Base-by-base conservation (phyloP, 2,888 invertebrate species). In the Scaptomyza reducta region DNA sequence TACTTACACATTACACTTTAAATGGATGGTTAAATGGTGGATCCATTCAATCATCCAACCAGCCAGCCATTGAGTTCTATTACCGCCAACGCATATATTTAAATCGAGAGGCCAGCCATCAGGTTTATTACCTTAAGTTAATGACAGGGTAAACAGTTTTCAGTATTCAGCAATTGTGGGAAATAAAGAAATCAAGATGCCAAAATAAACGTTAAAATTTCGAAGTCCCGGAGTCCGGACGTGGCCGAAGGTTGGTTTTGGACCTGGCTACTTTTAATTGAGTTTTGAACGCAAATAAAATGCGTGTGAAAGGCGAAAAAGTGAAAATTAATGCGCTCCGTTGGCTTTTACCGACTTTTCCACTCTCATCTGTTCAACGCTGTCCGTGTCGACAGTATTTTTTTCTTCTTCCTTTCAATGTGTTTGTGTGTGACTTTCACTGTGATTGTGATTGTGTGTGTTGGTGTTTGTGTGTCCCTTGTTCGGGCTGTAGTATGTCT, bases 271-370 rank as follows among this genome's bases (percentile, higher is more conserved):
- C 72, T 85, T 85, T 82, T 85, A 82, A 82, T 82, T 85, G 81
- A 75, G 79, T 82, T 82, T 82, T 77, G 66, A 84, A 62, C 65
- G 66, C 74, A 71, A 77, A 77, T 77, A 60, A 77, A 77, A 75
- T 71, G 78, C 78, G 80, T 76, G 80, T 62, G 81, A 79, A 70
- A 66, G 76, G 72, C 65, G 61, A 77, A 59, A 79, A 80, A 77
- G 77, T 67, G 71, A 65, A 76, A 86, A 85, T 82, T 70, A 83
- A 78, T 85, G 78, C 76, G 78, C 69, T 79, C 55, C 45, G 79
- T 66, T 79, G 79, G 68, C 69, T 76, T 82, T 70, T 57, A 18
- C 31, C 50, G 56, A 73, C 65, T 64, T 74, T 74, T 57, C 47
- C 65, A 46, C 70, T 40, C 40, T 40, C 16, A 40, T 38, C 55